These are phyloP conservation scores for Caenorhabditis sp. DNA, from an alignment of 2,888 invertebrate genomes.

Conservation along the genomic window DNA sequence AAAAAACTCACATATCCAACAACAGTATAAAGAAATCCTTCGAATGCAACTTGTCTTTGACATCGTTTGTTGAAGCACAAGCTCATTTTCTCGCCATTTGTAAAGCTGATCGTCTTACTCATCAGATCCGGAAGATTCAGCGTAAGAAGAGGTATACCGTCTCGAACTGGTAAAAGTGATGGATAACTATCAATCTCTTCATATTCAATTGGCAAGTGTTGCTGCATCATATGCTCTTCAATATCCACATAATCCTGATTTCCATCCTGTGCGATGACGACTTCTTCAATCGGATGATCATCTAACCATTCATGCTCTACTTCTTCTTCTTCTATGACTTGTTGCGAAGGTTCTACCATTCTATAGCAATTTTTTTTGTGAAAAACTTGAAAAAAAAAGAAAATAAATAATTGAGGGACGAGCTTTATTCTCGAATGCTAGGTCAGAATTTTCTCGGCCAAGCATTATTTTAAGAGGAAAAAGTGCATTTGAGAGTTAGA, in stretches of 20 bases:
- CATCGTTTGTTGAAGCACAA: constrained; percentile 51
- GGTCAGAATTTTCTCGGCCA: too few relatives aligned
- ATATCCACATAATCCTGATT: constrained; percentile 4
- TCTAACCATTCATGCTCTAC: constrained; percentile 4
- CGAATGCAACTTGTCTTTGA: constrained; percentile 38
- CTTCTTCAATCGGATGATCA: constrained; percentile 7
- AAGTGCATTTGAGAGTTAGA: too few relatives aligned
- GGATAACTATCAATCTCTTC: constrained; percentile 14
- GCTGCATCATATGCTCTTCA: not conserved
- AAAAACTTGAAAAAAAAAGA: too few relatives aligned
- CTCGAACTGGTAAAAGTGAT: constrained; percentile 27
- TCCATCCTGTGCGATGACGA: constrained; percentile 3
- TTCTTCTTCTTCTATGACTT: not conserved
- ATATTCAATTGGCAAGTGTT: constrained; percentile 1
- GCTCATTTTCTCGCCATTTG: constrained; percentile 9
- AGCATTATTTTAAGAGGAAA: too few relatives aligned
- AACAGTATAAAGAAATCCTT: constrained; percentile 47
- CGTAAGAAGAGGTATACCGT: constrained; percentile 34
- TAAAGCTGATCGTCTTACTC: constrained; percentile 18
- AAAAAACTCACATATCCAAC: constrained; percentile 27
- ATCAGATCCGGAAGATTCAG: constrained; percentile 40
- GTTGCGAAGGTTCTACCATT: too few relatives aligned
- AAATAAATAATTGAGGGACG: too few relatives aligned
- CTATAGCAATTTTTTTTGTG: too few relatives aligned
- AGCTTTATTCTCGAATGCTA: too few relatives aligned